These are phyloP conservation scores for Sparidentex hasta DNA, from an alignment of 2,797 vertebrate species.

Conservation along the genomic window DNA sequence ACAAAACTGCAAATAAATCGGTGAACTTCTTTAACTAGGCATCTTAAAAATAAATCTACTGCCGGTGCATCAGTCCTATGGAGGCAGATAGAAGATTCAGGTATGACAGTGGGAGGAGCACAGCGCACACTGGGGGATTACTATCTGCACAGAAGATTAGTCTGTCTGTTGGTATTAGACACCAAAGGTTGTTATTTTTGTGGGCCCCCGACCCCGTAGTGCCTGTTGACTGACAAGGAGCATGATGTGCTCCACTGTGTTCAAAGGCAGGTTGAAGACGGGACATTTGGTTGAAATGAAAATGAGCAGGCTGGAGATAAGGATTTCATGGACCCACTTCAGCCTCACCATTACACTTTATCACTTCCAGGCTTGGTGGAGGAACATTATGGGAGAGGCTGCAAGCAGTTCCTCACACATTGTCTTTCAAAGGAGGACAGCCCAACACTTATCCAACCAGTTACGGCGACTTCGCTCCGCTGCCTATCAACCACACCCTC, in stretches of 20 bases:
- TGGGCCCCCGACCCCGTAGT: background rate
- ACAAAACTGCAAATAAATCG: background rate
- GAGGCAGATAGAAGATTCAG: background rate
- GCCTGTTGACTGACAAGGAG: slow-evolving; percentile 26
- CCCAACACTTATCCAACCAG: slow-evolving; percentile 72
- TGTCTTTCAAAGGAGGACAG: slow-evolving; percentile 31
- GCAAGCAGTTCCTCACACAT: slow-evolving; percentile 21
- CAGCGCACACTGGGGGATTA: background rate
- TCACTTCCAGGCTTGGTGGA: background rate
- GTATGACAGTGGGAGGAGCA: background rate
- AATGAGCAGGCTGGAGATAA: background rate
- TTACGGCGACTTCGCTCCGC: slow-evolving; percentile 59
- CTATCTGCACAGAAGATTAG: background rate
- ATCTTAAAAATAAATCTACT: background rate
- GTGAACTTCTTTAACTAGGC: background rate
- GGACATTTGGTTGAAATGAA: background rate
- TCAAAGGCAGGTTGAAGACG: no score
- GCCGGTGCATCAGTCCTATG: background rate
- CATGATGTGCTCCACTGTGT: background rate
- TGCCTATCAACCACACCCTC: slow-evolving; percentile 68
- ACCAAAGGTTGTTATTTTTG: slow-evolving; percentile 4
- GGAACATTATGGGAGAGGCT: slow-evolving; percentile 44
- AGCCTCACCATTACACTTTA: background rate
- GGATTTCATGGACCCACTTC: background rate
- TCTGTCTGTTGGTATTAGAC: background rate